These are phyloP conservation scores for Lates japonicus DNA, from an alignment of 2,797 vertebrate species.

Conservation along the genomic window DNA sequence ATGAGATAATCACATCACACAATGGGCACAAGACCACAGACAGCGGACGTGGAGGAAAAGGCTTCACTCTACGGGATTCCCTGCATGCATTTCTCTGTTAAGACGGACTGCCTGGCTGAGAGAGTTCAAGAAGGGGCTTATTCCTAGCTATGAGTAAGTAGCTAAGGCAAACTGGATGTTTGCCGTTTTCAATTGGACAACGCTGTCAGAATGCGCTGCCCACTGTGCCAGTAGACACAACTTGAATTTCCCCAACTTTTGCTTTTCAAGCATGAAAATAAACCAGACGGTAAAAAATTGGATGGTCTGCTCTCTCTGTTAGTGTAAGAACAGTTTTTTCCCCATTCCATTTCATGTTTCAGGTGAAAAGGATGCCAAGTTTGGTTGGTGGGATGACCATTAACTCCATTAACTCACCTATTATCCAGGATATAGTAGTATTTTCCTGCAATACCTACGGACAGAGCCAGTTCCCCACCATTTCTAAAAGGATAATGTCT, in stretches of 20 bases:
- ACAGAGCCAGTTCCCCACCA: not conserved
- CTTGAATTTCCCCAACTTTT: slow-evolving; percentile 27
- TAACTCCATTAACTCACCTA: not conserved
- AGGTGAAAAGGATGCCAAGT: slow-evolving; percentile 17
- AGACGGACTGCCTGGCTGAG: slow-evolving; percentile 44
- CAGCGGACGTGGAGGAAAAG: slow-evolving; percentile 62
- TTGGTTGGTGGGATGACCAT: not conserved
- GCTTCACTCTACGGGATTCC: slow-evolving; percentile 64
- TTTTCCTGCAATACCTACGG: no score
- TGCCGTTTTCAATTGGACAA: slow-evolving; percentile 55
- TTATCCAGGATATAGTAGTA: not conserved
- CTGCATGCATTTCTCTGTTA: slow-evolving; percentile 60
- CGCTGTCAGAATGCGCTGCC: slow-evolving; percentile 43
- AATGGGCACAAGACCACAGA: slow-evolving; percentile 74
- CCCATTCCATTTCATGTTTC: not conserved
- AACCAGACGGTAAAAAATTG: slow-evolving; percentile 30
- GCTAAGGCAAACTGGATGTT: slow-evolving; percentile 52
- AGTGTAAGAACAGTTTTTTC: not conserved
- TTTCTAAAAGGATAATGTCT: not conserved
- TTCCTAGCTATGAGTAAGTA: slow-evolving; percentile 43
- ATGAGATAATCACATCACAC: slow-evolving; percentile 77
- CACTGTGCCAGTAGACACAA: slow-evolving; percentile 23
- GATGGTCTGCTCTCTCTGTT: slow-evolving; percentile 24
- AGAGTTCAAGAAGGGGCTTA: slow-evolving; percentile 61
- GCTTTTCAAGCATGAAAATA: slow-evolving; percentile 45